These are phyloP conservation scores for Anas capensis DNA, from an alignment of 2,797 vertebrate genomes.

Conservation along the genomic window DNA sequence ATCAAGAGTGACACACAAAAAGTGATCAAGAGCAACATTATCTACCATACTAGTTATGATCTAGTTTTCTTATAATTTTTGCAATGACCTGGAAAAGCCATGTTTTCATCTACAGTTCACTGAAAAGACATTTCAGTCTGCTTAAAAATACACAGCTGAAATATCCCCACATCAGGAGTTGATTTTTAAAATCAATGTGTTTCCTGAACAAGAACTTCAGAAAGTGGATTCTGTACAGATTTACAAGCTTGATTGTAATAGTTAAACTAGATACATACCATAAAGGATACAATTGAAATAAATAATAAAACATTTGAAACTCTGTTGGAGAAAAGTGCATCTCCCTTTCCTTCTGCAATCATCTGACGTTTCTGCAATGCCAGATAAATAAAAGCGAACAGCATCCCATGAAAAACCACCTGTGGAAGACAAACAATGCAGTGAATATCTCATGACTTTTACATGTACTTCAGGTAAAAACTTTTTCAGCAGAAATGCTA, in stretches of 20 bases:
- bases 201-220: neutral
- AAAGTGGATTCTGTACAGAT: neutral
- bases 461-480: neutral
- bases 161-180: neutral
- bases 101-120: neutral
- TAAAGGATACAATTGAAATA: conserved; percentile 89
- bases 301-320: conserved; percentile 93
- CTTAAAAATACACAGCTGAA: neutral
- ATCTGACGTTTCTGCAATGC: conserved; percentile 91
- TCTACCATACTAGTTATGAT: neutral
- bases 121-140: neutral
- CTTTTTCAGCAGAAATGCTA: neutral
- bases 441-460: neutral
- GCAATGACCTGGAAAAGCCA: neutral
- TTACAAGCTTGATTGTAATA: neutral
- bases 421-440: conserved; percentile 68
- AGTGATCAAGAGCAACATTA: neutral
- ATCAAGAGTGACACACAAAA: neutral
- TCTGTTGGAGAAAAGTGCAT: conserved; percentile 89
- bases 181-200: neutral
- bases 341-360: conserved; percentile 93
- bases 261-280: conserved; percentile 83
- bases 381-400: conserved; percentile 95
- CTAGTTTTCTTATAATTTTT: neutral
- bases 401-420: conserved; percentile 95